Base-by-base conservation (phyloP, 2,797 vertebrate species). In the Clarias fuscus region DNA sequence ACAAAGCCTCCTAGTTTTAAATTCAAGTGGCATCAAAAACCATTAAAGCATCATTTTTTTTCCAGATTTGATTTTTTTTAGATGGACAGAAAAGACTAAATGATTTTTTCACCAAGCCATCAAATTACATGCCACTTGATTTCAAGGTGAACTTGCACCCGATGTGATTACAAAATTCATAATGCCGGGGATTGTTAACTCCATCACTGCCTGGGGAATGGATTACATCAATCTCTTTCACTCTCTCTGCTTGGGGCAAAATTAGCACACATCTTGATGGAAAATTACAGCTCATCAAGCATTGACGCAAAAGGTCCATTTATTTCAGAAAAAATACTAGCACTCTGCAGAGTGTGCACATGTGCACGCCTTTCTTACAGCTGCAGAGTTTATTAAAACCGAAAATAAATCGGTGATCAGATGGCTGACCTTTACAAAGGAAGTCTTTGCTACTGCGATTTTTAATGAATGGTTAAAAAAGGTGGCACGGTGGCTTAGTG, bases 101-200 rank as follows among this genome's bases (percentile, higher is more conserved):
- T 6, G 6, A 62, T 56, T 65, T 59, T 70, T 48, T 58, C 71
- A 76, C 65, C 1, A 0, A 24, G 15, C 11, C 43, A 77, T 48
- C 24, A 22, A 64, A 83, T 83, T 77, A 83, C 72, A 83, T n/a
- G 86, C n/a, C 58, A 24, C 56, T 62, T 71, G 27, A 84, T 37
- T 87, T 84, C 53, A 86, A 83, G 58, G 58, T 64, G 75, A 87
- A 73, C 67, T 76, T 58, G 78, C 30, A 59, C 10, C 18, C 13
- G 62, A 61, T 0, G 11, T 76, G 59, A 67, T 65, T 37, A 33
- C 64, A 73, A 37, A 81, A 27, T 43, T 71, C 70, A 58, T 20
- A 24, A 76, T 61, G 72, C 48, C 14, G 33, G 65, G 10, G 48
- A 71, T 13, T 72, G 27, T 61, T 73, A 56, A 84, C 61, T 68